Percentiles rank a stretch among this genome's conserved stretches.
These are phyloP conservation scores for Polia nebulosa DNA, from an alignment of 2,888 invertebrate species.

Conservation along the genomic window DNA sequence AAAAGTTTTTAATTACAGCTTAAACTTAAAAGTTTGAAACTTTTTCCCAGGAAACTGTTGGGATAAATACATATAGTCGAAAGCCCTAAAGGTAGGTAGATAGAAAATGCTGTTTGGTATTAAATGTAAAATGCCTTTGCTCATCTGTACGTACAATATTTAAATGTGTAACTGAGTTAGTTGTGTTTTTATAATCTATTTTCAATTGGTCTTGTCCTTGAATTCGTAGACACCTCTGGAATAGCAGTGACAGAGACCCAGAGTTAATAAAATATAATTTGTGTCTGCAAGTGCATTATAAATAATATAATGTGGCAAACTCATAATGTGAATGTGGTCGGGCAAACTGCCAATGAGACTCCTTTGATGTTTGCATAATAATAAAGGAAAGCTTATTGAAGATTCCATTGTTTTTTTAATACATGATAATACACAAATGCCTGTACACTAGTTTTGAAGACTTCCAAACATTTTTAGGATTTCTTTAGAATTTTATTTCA, in stretches of 20 bases:
- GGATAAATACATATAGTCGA: neutral
- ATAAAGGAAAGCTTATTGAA: slow-evolving; percentile 49
- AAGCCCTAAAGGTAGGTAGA: neutral
- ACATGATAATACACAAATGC: slow-evolving; percentile 20
- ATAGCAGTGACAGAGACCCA: slow-evolving; percentile 18
- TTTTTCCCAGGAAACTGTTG: neutral
- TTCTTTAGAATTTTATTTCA: neutral
- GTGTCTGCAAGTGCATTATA: slow-evolving; percentile 41
- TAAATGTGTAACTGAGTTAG: too few relatives aligned
- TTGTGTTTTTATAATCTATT: slow-evolving; percentile 3
- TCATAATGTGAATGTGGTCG: slow-evolving; percentile 41
- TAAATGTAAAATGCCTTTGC: neutral
- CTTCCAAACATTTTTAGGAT: neutral
- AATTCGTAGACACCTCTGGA: slow-evolving; percentile 2
- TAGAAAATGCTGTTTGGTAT: neutral
- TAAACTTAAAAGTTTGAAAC: slow-evolving; percentile 13
- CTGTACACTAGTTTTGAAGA: slow-evolving; percentile 32
- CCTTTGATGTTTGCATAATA: slow-evolving; percentile 56
- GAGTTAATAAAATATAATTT: slow-evolving; percentile 43
- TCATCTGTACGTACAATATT: neutral
- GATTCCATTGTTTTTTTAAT: slow-evolving; percentile 47
- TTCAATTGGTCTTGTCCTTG: slow-evolving; percentile 30
- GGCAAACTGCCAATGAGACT: slow-evolving; percentile 62
- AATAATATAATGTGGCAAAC: slow-evolving; percentile 46
- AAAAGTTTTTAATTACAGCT: neutral